Base-by-base conservation (phyloP, 2,888 invertebrate species). In the Agrilus biguttatus region DNA sequence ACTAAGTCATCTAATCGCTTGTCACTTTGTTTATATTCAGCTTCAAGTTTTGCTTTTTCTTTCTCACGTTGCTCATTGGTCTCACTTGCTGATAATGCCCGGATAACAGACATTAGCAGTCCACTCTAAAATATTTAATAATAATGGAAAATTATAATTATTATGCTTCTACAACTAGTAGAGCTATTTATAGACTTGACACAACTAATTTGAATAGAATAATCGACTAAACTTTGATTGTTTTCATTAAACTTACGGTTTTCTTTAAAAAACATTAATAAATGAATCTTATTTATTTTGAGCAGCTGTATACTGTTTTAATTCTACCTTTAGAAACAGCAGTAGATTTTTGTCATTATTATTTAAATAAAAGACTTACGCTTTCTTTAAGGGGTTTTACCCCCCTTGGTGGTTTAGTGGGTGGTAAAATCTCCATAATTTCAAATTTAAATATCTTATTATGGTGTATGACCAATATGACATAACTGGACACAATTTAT, bases 21-120 rank as follows among this genome's bases (percentile, higher is more conserved):
- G 69, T 96, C 96, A 63, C 93, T 91, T 55, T 84, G 80, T 61
- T 87, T 87, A 61, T 86, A 96, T 59, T 93, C 93, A 53, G 86
- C 85, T 66, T 97, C 95, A 40, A 97, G 73, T 60, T 92, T 89
- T 0, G 84, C 82, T 58, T 93, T 91, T 66, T 95, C 95, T 56
- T 88, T 81, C 60, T 95, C 88, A 40, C 89, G 69, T 60, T 96
- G 90, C 60, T 92, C 92, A 61, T 88, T 88, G 5, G 89, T 91
- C 64, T 90, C 91, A 69, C 91, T 91, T 8, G 92, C 86, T 21
- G 93, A 93, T 45, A 97, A 68, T 0, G 93, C 91, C 51, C 93
- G 79, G 52, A 97, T 93, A 38, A 97, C 93, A 45, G 91, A 89
- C 80, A 96, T 95, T 53, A 97, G 71, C 44, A 88, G 72, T 44